These are phyloP conservation scores for Ischnus inquisitorius DNA, from an alignment of 2,888 invertebrate genomes.

Conservation along the genomic window DNA sequence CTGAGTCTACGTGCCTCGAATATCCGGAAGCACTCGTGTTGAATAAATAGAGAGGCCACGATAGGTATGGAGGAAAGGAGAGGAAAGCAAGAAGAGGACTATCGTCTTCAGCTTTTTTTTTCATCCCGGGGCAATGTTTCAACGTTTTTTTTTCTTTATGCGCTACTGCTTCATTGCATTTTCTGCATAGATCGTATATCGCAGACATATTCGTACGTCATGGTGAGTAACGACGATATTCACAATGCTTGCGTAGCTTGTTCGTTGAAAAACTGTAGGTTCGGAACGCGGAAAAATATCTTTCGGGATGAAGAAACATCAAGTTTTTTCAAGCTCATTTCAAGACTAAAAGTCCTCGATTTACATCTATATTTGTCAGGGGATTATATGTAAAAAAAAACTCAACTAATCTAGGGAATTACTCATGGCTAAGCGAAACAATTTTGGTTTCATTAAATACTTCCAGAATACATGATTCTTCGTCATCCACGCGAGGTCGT, in stretches of 20 bases:
- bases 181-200: background rate
- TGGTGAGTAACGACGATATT: background rate
- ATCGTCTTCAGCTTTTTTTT: constrained; percentile 42
- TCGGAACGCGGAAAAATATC: background rate
- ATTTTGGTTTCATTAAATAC: background rate
- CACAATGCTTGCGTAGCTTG: constrained; percentile 3
- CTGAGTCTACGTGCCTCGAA: constrained; percentile 79
- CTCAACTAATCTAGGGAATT: background rate
- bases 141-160: constrained; percentile 40
- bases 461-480: background rate
- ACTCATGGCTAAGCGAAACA: too few relatives aligned
- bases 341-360: too few relatives aligned
- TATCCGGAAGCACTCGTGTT: constrained; percentile 82
- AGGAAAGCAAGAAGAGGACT: constrained; percentile 18
- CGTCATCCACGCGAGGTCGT: background rate
- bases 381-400: too few relatives aligned
- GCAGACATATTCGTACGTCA: background rate
- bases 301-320: too few relatives aligned
- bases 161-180: constrained; percentile 12
- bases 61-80: constrained; percentile 39
- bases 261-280: background rate
- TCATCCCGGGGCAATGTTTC: constrained; percentile 74
- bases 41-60: constrained; percentile 77
- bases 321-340: too few relatives aligned
- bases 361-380: too few relatives aligned